Base-by-base conservation (phyloP, 2,888 invertebrate genomes). In the Lottia gigantea region DNA sequence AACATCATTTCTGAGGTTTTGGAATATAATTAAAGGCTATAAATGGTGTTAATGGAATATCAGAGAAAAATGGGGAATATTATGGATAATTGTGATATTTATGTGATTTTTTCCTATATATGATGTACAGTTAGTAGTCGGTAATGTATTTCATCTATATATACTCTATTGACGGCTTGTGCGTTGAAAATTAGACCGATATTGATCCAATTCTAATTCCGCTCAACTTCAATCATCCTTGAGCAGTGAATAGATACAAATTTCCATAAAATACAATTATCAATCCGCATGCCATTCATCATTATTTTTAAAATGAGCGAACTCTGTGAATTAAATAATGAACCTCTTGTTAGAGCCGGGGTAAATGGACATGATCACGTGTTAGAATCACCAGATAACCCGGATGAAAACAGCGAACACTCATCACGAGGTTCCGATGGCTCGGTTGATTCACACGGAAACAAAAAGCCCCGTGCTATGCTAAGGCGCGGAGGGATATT, bases 401-500 rank as follows among this genome's bases (percentile, higher is more conserved):
- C 55, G 55, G 55, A 55, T 55, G 55, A 55, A 55, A 55, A 55
- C 55, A 55, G 55, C 23, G 55, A 55, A 14, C 55, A 55, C 55
- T 55, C 55, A 12, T 55, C 55, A 55, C 19, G 55, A 14, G 55
- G 55, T 19, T 55, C 55, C 23, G 55, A 55, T 55, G 55, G 55
- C 55, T 55, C 55, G 19, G 55, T 55, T 16, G 55, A 55, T 55
- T 55, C 55, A 23, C 55, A 55, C 55, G 55, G 55, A 19, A 55
- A 55, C 55, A 55, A 55, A 55, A 55, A 55, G 55, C 23, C 55
- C 55, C 55, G 55, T 55, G 55, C 55, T 55, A 55, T 55, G 55
- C 55, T 55, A 55, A 55, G 66, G 70, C 70, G 63, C 19, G 46
- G 65, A 49, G 67, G 63, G 55, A 72, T 70, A 69, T 74, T 71